Base-by-base conservation (phyloP, 1,140 invertebrate species). In the Pachypeltis micranthus region DNA sequence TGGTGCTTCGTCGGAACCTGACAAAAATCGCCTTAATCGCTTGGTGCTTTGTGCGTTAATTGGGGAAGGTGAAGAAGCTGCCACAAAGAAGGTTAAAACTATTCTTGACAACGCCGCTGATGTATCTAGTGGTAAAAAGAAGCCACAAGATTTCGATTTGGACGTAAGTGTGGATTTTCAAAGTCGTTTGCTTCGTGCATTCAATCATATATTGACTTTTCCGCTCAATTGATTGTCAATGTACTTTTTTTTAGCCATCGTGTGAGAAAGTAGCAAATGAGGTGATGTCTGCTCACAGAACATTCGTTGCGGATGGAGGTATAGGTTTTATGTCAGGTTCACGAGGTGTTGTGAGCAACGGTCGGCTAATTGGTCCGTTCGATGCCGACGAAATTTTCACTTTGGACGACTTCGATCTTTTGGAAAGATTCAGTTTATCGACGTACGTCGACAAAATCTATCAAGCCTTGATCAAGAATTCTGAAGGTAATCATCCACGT, bases 361-460 rank as follows among this genome's bases (percentile, higher is more conserved):
- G 94, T n/a, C 81, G 89, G 59, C 77, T 96, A 14, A 79, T 96
- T 62, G 96, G 94, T 3, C 92, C 94, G 0, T 79, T 98, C 7
- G 75, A 81, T 1, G 72, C 79, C 0, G 74, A 79, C 44, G 95
- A 98, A 74, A 72, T 74, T 26, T 96, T 99, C 73, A 85, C 84
- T n/a, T 76, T 80, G 21, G 93, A 96, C 63, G 96, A 99, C 76
- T 96, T 97, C 74, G 78, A 82, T 24, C 77, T 99, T 23, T 76
- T 98, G 59, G 93, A 98, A 72, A 85, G 88, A 72, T 84, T 83
- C 71, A 84, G 83, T 69, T 76, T 85, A 68, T 80, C 80, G 63
- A 78, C 82, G 10, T 91, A 90, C 73, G 85, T 85, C 0, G 86
- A 92, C 62, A 92, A 92, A 75, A 78, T 93, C 54, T 79, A 83